Evolutionary conservation across 2,797 vertebrate genomes (phyloP), one percentile per base, ranked within the genome.

Genomic region (Alosa sapidissima): DNA sequence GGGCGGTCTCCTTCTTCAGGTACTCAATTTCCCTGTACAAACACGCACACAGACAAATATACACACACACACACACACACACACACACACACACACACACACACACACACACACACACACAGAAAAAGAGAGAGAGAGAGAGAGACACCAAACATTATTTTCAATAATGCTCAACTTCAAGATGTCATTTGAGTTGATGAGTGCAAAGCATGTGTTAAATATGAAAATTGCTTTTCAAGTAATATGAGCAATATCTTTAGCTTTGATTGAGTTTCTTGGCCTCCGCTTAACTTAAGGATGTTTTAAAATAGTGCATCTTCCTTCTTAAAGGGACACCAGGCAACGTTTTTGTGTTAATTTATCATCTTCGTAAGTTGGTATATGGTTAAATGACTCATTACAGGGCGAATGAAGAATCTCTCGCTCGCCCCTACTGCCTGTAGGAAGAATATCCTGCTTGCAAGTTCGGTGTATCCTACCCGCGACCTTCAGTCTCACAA

Each of bases 1-100:
- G 98, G 28, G 96, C 96, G 0, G 97, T 97, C 94, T 99, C 98
- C 92, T 97, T 98, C 93, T 99, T 98, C 91, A 97, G 94, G 92
- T 96, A 97, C 91, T 99, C 98, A 0, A 97, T 96, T 93, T 99
- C 98, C 94, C 98, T 99, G 88, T 10, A 84, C 72, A 49, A 54
- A 82, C 82, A 68, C 72, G 87, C 51, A 88, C n/a, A 81, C 41
- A 81, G 51, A 85, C 24, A 81, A 28, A 82, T 0, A 51, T 49
- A 51, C 49, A 51, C 6, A 51, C 49, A 51, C 5, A 10, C n/a
- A 62, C 21, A 62, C 58, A 28, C 21, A 62, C 4, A 62, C 58
- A 62, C n/a, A 24, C 21, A 62, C n/a, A 24, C 21, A 62, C 58
- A 62, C 58, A 62, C 58, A 62, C n/a, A 55, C 14, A 55, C 2